Conservation (phyloP, 2,113 vertebrate genomes). For the Myotis lucifugus region DNA sequence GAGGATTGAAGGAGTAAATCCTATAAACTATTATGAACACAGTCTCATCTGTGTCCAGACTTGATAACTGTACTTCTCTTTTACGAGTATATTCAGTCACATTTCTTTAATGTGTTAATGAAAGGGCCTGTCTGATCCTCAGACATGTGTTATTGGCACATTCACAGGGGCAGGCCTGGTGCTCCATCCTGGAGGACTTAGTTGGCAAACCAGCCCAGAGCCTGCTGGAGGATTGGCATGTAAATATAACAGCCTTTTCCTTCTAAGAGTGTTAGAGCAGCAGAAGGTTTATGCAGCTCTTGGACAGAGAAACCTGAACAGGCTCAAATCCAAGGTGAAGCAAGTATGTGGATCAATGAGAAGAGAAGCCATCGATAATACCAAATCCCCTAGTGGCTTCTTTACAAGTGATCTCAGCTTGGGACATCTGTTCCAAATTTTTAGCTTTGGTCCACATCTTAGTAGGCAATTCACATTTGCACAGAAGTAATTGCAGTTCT, state of each 20-base stretch:
- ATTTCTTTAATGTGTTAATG: background rate
- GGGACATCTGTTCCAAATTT: slow-evolving; percentile 6
- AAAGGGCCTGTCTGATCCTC: background rate
- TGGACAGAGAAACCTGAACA: background rate
- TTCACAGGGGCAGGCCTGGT: background rate
- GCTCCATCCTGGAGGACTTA: background rate
- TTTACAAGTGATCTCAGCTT: background rate
- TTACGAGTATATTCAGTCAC: background rate
- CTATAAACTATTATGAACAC: background rate
- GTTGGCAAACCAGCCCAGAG: background rate
- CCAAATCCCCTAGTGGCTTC: background rate
- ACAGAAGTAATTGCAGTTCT: background rate
- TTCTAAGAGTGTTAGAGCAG: slow-evolving; percentile 41
- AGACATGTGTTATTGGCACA: background rate
- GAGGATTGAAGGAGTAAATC: background rate
- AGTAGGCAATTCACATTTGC: background rate
- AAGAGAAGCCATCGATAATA: background rate
- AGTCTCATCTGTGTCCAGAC: background rate
- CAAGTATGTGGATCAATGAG: background rate
- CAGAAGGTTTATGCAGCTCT: background rate
- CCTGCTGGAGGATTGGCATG: background rate
- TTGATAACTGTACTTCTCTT: background rate
- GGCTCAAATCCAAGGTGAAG: background rate
- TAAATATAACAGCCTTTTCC: background rate
- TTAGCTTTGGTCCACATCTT: background rate